These are phyloP conservation scores for Xanthia togata DNA, from an alignment of 2,888 invertebrate genomes.

Conservation along the genomic window DNA sequence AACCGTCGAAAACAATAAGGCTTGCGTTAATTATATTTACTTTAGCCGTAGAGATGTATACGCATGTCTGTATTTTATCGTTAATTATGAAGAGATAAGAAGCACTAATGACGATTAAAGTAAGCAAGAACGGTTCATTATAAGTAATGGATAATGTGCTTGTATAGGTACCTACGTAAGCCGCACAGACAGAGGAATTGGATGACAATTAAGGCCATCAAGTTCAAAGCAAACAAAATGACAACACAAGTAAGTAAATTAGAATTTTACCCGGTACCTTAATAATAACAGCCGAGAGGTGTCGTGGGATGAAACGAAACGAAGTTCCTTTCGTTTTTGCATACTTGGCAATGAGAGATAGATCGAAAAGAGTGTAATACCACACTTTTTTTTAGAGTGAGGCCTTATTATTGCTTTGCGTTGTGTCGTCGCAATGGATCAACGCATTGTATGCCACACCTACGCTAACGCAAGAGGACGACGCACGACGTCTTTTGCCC, in stretches of 20 bases:
- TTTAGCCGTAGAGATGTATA: slow-evolving; percentile 15
- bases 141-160: slow-evolving; percentile 13
- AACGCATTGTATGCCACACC: too few relatives aligned
- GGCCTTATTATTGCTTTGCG: too few relatives aligned
- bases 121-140: slow-evolving; percentile 24
- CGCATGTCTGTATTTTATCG: slow-evolving; percentile 30
- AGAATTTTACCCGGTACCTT: background rate
- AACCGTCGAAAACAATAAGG: slow-evolving; percentile 42
- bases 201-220: background rate
- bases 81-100: slow-evolving; percentile 40
- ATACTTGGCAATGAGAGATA: too few relatives aligned
- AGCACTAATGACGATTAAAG: slow-evolving; percentile 29
- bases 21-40: slow-evolving; percentile 50
- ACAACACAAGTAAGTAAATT: background rate
- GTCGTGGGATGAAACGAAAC: too few relatives aligned
- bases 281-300: too few relatives aligned
- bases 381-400: too few relatives aligned
- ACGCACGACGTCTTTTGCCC: too few relatives aligned
- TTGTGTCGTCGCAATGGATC: too few relatives aligned
- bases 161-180: slow-evolving; percentile 21
- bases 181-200: background rate
- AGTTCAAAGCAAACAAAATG: slow-evolving; percentile 15
- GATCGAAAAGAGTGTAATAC: too few relatives aligned
- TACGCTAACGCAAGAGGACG: too few relatives aligned
- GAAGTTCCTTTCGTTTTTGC: too few relatives aligned